phyloP scores from a whole-genome alignment of 2,888 invertebrate species.

The Lucinisca nassula region DNA sequence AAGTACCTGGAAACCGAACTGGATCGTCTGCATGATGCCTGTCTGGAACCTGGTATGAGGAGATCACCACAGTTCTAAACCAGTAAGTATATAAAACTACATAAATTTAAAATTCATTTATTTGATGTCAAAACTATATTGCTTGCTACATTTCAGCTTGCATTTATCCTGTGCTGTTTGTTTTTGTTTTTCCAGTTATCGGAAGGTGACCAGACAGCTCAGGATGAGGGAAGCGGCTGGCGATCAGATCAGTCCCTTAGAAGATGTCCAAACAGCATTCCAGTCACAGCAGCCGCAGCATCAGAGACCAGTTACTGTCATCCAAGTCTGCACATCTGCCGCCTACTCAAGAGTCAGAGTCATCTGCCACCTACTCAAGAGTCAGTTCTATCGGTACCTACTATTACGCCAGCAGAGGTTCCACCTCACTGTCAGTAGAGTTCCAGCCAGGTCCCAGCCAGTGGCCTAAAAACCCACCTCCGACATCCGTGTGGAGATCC shows the following conservation, averaged over 20 bases:
- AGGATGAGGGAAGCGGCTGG: slow-evolving; percentile 43
- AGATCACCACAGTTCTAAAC: slow-evolving; percentile 42
- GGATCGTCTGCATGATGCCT: slow-evolving; percentile 43
- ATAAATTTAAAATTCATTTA: slow-evolving; percentile 31
- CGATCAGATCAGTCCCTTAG: slow-evolving; percentile 32
- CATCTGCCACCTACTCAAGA: background rate
- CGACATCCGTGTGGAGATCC: slow-evolving; percentile 45
- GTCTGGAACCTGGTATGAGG: slow-evolving; percentile 44
- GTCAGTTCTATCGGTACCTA: slow-evolving; percentile 36
- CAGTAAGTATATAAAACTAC: slow-evolving; percentile 43
- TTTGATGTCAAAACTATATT: slow-evolving; percentile 34
- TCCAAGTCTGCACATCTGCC: slow-evolving; percentile 33
- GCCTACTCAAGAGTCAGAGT: slow-evolving; percentile 17
- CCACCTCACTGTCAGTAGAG: slow-evolving; percentile 41
- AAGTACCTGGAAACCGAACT: slow-evolving; percentile 47
- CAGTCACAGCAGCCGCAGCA: slow-evolving; percentile 15
- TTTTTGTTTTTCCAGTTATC: slow-evolving; percentile 32
- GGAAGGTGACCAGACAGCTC: slow-evolving; percentile 46
- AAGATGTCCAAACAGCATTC: slow-evolving; percentile 30
- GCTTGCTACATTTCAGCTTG: slow-evolving; percentile 18
- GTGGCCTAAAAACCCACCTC: slow-evolving; percentile 34
- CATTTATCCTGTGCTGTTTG: background rate
- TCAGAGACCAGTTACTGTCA: slow-evolving; percentile 18
- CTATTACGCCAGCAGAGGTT: slow-evolving; percentile 41
- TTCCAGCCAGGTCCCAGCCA: slow-evolving; percentile 15